A percentile compares a stretch with the other conserved stretches of the same genome.
phyloP scores from a whole-genome alignment of 92 coral and sea anemone genomes.

The Heteractis magnifica region DNA sequence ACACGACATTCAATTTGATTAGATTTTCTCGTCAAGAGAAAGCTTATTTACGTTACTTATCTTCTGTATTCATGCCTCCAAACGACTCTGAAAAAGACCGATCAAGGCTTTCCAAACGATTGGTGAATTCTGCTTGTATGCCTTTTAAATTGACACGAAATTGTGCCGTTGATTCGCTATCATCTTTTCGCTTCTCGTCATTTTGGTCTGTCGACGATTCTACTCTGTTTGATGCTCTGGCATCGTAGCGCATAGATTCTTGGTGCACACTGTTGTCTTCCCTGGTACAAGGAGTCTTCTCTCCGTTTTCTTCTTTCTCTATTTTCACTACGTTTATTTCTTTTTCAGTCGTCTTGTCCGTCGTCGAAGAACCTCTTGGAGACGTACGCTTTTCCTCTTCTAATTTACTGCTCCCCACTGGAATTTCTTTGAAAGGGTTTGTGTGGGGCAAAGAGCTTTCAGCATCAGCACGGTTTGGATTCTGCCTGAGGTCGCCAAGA shows the following conservation, averaged over 20 bases:
- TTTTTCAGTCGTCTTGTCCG: background rate
- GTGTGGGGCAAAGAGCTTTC: conserved; percentile 9
- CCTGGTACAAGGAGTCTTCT: background rate
- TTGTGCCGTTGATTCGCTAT: conserved; percentile 48
- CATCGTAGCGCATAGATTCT: background rate
- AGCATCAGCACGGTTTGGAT: conserved; percentile 7
- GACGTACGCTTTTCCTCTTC: conserved; percentile 14
- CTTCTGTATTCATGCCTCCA: conserved; percentile 46
- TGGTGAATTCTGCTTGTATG: conserved; percentile 87
- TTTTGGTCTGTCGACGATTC: conserved; percentile 41
- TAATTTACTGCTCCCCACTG: background rate
- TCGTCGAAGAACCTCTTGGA: background rate
- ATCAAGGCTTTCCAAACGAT: conserved; percentile 82
- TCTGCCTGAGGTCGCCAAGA: conserved; percentile 49
- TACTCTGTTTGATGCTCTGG: conserved; percentile 14
- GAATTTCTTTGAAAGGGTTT: conserved; percentile 18
- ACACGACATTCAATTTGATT: background rate
- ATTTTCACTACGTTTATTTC: conserved; percentile 47
- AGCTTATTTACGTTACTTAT: conserved; percentile 23
- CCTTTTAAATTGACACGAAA: conserved; percentile 87
- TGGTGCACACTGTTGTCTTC: conserved; percentile 7
- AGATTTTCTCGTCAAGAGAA: background rate
- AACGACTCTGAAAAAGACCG: conserved; percentile 78
- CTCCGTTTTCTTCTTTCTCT: conserved; percentile 44
- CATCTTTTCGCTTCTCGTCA: conserved; percentile 43